These are phyloP conservation scores for Xanthostigma xanthostigma DNA, from an alignment of 2,888 invertebrate genomes.

Conservation along the genomic window DNA sequence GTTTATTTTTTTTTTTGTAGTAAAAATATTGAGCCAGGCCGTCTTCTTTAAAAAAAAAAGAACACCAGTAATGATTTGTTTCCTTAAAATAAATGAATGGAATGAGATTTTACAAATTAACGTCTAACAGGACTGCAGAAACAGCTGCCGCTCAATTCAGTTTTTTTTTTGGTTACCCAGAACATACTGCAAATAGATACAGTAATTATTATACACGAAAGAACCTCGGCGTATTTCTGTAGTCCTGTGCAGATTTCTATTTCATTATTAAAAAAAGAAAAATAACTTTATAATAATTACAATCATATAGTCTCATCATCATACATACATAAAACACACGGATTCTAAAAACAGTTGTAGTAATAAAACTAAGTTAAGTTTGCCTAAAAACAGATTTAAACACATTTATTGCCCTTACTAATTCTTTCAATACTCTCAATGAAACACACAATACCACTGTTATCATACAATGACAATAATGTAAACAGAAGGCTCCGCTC, in stretches of 20 bases:
- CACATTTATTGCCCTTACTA: conserved; percentile 22
- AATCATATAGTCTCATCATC: conserved; percentile 11
- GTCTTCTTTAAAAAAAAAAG: not conserved
- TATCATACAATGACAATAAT: conserved; percentile 18
- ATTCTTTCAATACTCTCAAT: conserved; percentile 5
- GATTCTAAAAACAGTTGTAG: conserved; percentile 19
- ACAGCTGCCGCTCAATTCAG: too few relatives aligned
- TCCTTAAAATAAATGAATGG: conserved; percentile 1
- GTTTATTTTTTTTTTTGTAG: conserved; percentile 17
- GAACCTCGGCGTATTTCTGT: too few relatives aligned
- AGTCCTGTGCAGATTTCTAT: too few relatives aligned
- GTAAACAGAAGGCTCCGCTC: not conserved
- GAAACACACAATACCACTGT: conserved; percentile 11
- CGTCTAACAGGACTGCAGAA: too few relatives aligned
- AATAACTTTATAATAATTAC: too few relatives aligned
- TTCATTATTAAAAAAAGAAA: too few relatives aligned
- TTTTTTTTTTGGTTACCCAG: too few relatives aligned
- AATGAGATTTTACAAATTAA: conserved; percentile 1
- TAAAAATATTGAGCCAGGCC: conserved; percentile 23
- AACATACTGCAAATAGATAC: too few relatives aligned
- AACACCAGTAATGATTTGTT: conserved; percentile 1
- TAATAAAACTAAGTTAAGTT: not conserved
- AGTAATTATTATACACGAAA: too few relatives aligned
- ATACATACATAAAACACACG: conserved; percentile 22
- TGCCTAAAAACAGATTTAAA: not conserved